Conservation (phyloP, 2,797 vertebrate species). For the Pseudocheirus occidentalis region DNA sequence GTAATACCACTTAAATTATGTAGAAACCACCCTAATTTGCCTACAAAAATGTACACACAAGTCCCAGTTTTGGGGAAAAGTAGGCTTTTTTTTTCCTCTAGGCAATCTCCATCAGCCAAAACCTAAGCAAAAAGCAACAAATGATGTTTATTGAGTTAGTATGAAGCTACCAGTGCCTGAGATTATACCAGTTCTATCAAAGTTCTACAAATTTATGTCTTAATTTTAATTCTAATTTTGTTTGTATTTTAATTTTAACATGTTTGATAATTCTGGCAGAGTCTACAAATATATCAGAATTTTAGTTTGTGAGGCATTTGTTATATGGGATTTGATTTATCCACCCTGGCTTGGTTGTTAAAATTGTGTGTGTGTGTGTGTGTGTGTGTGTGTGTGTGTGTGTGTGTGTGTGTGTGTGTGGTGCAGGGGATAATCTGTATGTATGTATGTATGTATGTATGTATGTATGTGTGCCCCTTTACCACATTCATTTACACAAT, state of each 20-base stretch:
- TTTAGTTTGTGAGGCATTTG: constrained; percentile 48
- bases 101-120: constrained; percentile 21
- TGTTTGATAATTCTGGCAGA: not conserved
- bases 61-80: constrained; percentile 45
- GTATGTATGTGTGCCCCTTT: constrained; percentile 23
- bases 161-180: constrained; percentile 13
- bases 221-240: not conserved
- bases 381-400: not conserved
- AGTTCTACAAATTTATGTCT: not conserved
- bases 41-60: constrained; percentile 39
- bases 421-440: not conserved
- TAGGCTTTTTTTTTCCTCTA: constrained; percentile 36
- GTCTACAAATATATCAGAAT: not conserved
- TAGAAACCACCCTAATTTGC: constrained; percentile 50
- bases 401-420: not conserved
- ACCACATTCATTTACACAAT: not conserved
- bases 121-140: constrained; percentile 51
- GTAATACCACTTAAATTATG: constrained; percentile 44
- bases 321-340: constrained; percentile 48
- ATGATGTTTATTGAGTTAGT: constrained; percentile 56
- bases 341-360: not conserved
- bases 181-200: constrained; percentile 44
- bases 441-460: constrained; percentile 15
- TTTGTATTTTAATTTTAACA: not conserved
- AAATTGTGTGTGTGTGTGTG: constrained; percentile 13